Conservation (phyloP, 1,140 invertebrate species). For the Potamilus streckersoni region DNA sequence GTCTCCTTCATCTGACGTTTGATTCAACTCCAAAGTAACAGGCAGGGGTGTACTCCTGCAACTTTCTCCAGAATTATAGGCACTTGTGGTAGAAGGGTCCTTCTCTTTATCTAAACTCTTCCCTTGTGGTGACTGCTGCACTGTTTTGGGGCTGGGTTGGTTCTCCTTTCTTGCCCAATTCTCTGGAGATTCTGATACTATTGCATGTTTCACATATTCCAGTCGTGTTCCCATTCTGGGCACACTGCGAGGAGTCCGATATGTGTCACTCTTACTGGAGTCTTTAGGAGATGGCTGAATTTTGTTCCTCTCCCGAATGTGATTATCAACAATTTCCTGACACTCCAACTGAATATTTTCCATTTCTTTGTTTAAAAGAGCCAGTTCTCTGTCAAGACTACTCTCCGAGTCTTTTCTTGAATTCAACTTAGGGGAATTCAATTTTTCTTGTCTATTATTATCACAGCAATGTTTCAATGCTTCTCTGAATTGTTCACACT, state of each 20-base stretch:
- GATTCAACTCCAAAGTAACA: slow-evolving; percentile 71
- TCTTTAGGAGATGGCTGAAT: slow-evolving; percentile 35
- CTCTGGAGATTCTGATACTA: slow-evolving; percentile 7
- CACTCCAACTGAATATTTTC: slow-evolving; percentile 72
- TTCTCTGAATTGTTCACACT: slow-evolving; percentile 60
- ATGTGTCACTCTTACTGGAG: slow-evolving; percentile 36
- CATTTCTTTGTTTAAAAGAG: slow-evolving; percentile 72
- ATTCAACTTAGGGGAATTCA: slow-evolving; percentile 38
- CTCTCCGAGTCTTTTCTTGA: slow-evolving; percentile 58
- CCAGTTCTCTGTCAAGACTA: slow-evolving; percentile 70
- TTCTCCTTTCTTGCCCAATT: slow-evolving; percentile 30
- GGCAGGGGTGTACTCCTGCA: slow-evolving; percentile 77
- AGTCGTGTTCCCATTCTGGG: slow-evolving; percentile 71
- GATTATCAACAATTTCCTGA: slow-evolving; percentile 62
- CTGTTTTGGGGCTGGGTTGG: slow-evolving; percentile 36
- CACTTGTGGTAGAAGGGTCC: slow-evolving; percentile 71
- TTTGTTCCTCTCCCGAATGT: slow-evolving; percentile 43
- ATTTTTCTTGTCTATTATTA: slow-evolving; percentile 34
- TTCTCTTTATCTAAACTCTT: slow-evolving; percentile 41
- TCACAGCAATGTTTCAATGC: slow-evolving; percentile 56
- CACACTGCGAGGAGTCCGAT: slow-evolving; percentile 62
- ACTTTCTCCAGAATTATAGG: slow-evolving; percentile 82
- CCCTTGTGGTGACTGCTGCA: slow-evolving; percentile 23
- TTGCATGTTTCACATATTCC: slow-evolving; percentile 64
- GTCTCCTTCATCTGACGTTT: slow-evolving; percentile 60